These are phyloP conservation scores for Triplophysa yarkandensis DNA, from an alignment of 2,797 vertebrate species.

Conservation along the genomic window DNA sequence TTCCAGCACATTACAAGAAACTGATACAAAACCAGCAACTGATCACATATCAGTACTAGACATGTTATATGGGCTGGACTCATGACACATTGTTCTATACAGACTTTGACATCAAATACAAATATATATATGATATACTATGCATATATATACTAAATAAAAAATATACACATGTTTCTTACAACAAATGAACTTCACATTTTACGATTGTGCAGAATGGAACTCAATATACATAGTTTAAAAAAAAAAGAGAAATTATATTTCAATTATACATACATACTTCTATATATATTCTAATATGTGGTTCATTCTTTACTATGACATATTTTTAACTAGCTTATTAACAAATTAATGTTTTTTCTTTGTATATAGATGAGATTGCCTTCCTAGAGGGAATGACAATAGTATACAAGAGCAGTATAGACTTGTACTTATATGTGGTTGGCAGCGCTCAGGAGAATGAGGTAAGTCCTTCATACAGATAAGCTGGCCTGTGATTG, in stretches of 20 bases:
- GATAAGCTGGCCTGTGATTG: slow-evolving; percentile 20
- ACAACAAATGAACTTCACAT: too few relatives aligned
- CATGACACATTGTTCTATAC: not conserved
- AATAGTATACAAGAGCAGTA: slow-evolving; percentile 86
- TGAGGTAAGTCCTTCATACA: slow-evolving; percentile 73
- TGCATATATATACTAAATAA: too few relatives aligned
- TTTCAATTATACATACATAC: too few relatives aligned
- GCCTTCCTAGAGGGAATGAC: slow-evolving; percentile 87
- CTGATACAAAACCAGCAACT: not conserved
- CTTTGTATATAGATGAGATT: slow-evolving; percentile 80
- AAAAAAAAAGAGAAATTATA: too few relatives aligned
- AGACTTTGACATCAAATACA: not conserved
- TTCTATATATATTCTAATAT: too few relatives aligned
- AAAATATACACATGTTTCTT: too few relatives aligned
- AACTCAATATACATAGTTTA: too few relatives aligned
- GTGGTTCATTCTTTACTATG: too few relatives aligned
- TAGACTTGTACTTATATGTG: slow-evolving; percentile 89
- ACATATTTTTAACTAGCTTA: not conserved
- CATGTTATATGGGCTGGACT: not conserved
- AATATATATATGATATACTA: too few relatives aligned
- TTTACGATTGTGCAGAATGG: too few relatives aligned
- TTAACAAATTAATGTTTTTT: not conserved
- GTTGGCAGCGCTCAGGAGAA: slow-evolving; percentile 88
- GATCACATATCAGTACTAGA: not conserved
- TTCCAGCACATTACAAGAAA: not conserved